Evolutionary conservation across 1,140 invertebrate genomes (phyloP).

Genomic region (Bombus difficillimus): DNA sequence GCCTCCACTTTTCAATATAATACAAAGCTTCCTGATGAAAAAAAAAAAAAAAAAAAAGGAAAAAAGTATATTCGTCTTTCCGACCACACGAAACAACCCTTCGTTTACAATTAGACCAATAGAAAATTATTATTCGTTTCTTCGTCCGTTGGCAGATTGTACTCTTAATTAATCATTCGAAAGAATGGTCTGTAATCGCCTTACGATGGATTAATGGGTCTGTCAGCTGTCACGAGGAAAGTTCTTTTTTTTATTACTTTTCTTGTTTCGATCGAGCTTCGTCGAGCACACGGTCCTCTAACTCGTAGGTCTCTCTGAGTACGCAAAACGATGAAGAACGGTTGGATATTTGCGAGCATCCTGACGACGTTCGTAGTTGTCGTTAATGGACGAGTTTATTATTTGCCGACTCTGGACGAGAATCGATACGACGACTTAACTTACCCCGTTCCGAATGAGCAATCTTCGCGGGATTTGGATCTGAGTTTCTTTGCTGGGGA

Average conservation of each 20-base stretch:
- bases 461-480: conserved; percentile 74
- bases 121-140: conserved; percentile 32
- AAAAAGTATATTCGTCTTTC: not conserved
- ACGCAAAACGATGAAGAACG: conserved; percentile 40
- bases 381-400: conserved; percentile 63
- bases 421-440: conserved; percentile 51
- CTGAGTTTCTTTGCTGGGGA: conserved; percentile 72
- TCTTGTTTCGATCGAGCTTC: not conserved
- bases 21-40: not conserved
- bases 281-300: not conserved
- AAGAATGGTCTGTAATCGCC: conserved; percentile 67
- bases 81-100: not conserved
- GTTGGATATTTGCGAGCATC: not conserved
- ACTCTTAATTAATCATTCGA: conserved; percentile 56
- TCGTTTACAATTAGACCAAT: not conserved
- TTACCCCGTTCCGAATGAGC: conserved; percentile 58
- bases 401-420: conserved; percentile 55
- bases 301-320: no score
- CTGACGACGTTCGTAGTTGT: conserved; percentile 23
- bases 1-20: not conserved
- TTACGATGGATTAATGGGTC: conserved; percentile 70
- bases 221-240: conserved; percentile 43
- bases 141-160: conserved; percentile 20
- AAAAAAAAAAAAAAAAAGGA: not conserved
- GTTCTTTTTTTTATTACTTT: conserved; percentile 44